Conservation (phyloP, 2,888 invertebrate genomes). For the Rhyacophila evoluta region DNA sequence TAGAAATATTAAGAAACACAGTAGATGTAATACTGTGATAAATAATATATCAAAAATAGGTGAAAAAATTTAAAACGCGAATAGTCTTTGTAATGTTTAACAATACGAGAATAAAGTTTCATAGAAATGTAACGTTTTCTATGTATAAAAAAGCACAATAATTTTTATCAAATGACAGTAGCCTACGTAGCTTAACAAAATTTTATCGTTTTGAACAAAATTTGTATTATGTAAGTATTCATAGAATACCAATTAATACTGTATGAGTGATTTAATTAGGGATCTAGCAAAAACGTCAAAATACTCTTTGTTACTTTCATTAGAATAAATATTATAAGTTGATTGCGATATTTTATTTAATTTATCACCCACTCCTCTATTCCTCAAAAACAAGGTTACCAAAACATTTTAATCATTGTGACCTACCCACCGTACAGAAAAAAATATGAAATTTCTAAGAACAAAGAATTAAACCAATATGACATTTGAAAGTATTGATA, state of each 20-base stretch:
- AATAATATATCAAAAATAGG: not conserved
- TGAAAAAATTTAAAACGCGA: not conserved
- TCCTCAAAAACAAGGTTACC: not conserved
- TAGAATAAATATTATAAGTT: conserved; percentile 14
- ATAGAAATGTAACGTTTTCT: not conserved
- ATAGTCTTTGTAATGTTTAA: not conserved
- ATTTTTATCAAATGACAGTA: not conserved
- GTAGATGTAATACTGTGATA: not conserved
- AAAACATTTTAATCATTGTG: too few species aligned
- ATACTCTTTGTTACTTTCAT: conserved; percentile 9
- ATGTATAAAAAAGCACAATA: not conserved
- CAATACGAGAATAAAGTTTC: not conserved
- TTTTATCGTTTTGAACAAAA: not conserved
- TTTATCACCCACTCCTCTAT: not conserved
- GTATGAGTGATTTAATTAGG: not conserved
- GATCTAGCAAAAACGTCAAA: not conserved
- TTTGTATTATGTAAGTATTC: not conserved
- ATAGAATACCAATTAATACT: not conserved
- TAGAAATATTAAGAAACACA: not conserved
- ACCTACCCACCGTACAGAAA: too few species aligned
- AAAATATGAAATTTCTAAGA: too few species aligned
- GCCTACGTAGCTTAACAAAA: not conserved
- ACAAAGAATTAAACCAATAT: too few species aligned
- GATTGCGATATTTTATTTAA: not conserved
- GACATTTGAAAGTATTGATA: too few species aligned